These are phyloP conservation scores for Octodonta nipae DNA, from an alignment of 2,888 invertebrate genomes.

Conservation along the genomic window DNA sequence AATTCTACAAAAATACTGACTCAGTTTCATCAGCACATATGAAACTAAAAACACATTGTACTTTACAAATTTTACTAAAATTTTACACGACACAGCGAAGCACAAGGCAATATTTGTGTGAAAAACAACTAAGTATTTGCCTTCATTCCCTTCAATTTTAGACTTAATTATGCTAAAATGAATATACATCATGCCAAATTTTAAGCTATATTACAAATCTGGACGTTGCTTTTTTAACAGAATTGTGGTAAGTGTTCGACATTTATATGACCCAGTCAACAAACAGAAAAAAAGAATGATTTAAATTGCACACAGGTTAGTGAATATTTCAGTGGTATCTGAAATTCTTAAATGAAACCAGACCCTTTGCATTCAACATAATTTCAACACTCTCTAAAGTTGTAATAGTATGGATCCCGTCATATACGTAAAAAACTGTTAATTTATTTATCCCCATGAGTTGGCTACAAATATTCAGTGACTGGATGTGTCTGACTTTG, in stretches of 20 bases:
- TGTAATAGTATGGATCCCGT: too few species aligned
- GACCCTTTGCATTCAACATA: constrained; percentile 1
- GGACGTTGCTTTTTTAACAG: constrained; percentile 24
- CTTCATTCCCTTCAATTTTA: constrained; percentile 8
- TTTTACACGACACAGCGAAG: constrained; percentile 17
- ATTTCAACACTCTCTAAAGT: not conserved
- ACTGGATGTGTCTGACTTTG: too few species aligned
- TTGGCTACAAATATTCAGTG: too few species aligned
- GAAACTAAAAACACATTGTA: constrained; percentile 13
- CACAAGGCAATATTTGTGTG: constrained; percentile 3
- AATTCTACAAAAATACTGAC: constrained; percentile 20
- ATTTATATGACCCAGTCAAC: too few species aligned
- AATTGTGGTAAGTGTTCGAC: too few species aligned
- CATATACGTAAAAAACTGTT: too few species aligned
- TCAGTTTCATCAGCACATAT: constrained; percentile 11
- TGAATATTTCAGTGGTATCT: too few species aligned
- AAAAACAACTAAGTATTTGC: constrained; percentile 5
- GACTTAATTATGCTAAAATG: constrained; percentile 14
- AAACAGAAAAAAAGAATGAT: too few species aligned
- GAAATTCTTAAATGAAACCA: not conserved
- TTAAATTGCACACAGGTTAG: too few species aligned
- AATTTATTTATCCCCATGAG: too few species aligned
- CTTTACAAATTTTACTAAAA: constrained; percentile 15
- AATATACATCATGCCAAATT: constrained; percentile 20
- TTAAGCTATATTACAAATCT: constrained; percentile 20